phyloP scores from a whole-genome alignment of 2,888 invertebrate species.

The Stramonita haemastoma region DNA sequence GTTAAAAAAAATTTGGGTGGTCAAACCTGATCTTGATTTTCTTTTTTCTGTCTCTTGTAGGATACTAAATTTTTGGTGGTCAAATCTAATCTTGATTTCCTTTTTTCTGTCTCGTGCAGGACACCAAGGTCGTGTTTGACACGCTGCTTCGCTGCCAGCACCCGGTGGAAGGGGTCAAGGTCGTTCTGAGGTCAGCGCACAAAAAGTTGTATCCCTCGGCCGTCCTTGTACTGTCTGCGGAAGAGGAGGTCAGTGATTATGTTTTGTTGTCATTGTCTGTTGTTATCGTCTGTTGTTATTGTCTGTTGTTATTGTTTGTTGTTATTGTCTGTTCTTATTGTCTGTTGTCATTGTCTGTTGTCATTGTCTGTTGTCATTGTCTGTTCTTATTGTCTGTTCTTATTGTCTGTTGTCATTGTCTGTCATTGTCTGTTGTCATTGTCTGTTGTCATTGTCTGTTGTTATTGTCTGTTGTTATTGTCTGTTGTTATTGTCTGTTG shows the following conservation, averaged over 20 bases:
- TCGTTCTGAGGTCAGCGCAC: conserved; percentile 60
- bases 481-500: too few relatives aligned
- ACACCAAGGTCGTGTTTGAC: conserved; percentile 57
- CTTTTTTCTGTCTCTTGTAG: conserved; percentile 48
- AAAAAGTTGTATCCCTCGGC: conserved; percentile 50
- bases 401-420: too few relatives aligned
- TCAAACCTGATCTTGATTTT: neutral
- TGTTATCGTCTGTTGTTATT: too few relatives aligned
- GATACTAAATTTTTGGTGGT: conserved; percentile 43
- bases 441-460: too few relatives aligned
- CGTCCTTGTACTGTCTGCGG: conserved; percentile 50
- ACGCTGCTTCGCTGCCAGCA: conserved; percentile 52
- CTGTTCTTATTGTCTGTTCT: too few relatives aligned
- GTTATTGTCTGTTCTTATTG: too few relatives aligned
- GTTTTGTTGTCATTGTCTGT: too few relatives aligned
- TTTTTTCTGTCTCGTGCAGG: conserved; percentile 51
- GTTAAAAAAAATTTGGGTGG: neutral
- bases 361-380: too few relatives aligned
- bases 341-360: too few relatives aligned
- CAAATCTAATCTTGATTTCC: neutral
- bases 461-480: too few relatives aligned
- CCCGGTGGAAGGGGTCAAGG: conserved; percentile 63
- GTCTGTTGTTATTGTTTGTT: too few relatives aligned
- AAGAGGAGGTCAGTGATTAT: conserved; percentile 51
- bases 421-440: too few relatives aligned